A percentile compares a stretch with the other conserved stretches of the same genome.
phyloP scores from a whole-genome alignment of 2,797 vertebrate genomes.

The Poeciliopsis paucimaculata region DNA sequence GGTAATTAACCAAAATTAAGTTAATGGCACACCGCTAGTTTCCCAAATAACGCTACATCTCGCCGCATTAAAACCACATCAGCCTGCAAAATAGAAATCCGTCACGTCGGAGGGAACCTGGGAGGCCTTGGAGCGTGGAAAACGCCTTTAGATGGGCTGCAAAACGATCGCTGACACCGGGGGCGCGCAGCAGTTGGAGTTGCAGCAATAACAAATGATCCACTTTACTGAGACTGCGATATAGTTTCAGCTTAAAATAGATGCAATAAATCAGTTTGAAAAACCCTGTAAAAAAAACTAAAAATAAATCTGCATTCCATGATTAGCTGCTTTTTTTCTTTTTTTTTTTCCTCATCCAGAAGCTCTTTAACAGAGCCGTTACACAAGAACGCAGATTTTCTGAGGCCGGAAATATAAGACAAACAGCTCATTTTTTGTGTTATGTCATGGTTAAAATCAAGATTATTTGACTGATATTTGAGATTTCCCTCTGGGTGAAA shows the following conservation, averaged over 20 bases:
- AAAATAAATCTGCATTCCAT: background rate
- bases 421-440: background rate
- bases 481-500: background rate
- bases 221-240: slow-evolving; percentile 6
- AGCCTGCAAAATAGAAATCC: background rate
- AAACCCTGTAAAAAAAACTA: slow-evolving; percentile 2
- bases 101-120: background rate
- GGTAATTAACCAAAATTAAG: slow-evolving; percentile 4
- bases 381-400: background rate
- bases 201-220: background rate
- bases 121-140: background rate
- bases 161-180: background rate
- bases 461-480: background rate
- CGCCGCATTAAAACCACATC: background rate
- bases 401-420: slow-evolving; percentile 9
- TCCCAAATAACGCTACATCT: background rate
- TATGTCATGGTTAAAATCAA: background rate
- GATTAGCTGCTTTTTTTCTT: background rate
- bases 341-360: slow-evolving; percentile 3
- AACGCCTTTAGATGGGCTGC: background rate
- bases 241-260: slow-evolving; percentile 8
- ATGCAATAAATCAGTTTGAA: slow-evolving; percentile 15
- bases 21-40: background rate
- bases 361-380: slow-evolving; percentile 4
- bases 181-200: background rate